Percentiles rank a stretch among this genome's conserved stretches.
These are phyloP conservation scores for Liparis tanakae DNA, from an alignment of 2,797 vertebrate genomes.

Conservation along the genomic window DNA sequence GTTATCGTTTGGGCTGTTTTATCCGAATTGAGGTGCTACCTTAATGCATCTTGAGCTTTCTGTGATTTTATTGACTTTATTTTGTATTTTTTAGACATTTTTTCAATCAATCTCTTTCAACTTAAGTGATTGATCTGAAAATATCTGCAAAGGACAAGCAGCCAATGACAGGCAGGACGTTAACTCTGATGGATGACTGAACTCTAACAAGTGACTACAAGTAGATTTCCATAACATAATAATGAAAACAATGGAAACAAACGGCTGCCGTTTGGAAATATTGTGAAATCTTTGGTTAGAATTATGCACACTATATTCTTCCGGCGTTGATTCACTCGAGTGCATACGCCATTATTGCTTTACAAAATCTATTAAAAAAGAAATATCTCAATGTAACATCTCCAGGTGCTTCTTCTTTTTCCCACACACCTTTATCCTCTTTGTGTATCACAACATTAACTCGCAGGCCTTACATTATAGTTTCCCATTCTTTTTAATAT, in stretches of 20 bases:
- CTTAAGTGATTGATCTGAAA: conserved; percentile 13
- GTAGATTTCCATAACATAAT: not conserved
- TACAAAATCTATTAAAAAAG: not conserved
- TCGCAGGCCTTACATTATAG: not conserved
- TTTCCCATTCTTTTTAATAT: conserved; percentile 21
- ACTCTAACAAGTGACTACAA: conserved; percentile 10
- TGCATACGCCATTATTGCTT: not conserved
- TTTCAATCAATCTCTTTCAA: not conserved
- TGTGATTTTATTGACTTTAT: too few species aligned
- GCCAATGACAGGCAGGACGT: conserved; percentile 16
- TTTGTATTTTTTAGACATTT: too few species aligned
- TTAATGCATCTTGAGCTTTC: too few species aligned
- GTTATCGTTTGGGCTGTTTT: too few species aligned
- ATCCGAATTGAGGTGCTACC: too few species aligned
- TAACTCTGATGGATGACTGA: conserved; percentile 34
- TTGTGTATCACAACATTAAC: conserved; percentile 25
- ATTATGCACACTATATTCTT: not conserved
- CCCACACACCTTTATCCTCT: not conserved
- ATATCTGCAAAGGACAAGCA: conserved; percentile 19
- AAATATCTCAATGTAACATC: not conserved
- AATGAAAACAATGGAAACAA: not conserved
- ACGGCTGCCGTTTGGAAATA: not conserved
- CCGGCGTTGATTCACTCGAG: not conserved
- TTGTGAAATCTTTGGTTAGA: not conserved
- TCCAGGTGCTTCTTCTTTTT: not conserved